Evolutionary conservation across 2,797 vertebrate species (phyloP).

Genomic region (Notoglanidium macrostoma): DNA sequence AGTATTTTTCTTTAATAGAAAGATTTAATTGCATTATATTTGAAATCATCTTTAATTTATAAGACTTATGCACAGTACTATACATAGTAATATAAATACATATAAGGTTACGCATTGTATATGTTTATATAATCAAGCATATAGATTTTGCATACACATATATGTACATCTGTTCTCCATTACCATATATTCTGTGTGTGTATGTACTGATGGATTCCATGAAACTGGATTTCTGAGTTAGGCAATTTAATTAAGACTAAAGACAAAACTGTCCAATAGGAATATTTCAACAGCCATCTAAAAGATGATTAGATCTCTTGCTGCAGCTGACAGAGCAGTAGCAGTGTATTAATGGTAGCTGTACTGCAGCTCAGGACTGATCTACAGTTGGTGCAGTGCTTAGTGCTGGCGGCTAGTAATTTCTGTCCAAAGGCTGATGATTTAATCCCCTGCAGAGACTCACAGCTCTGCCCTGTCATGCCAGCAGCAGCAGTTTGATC

Average conservation of each 20-base stretch:
- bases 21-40: no score
- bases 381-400: conserved; percentile 41
- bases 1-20: no score
- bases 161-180: not conserved
- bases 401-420: conserved; percentile 27
- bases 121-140: not conserved
- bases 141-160: not conserved
- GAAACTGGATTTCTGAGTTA: not conserved
- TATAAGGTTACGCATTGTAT: not conserved
- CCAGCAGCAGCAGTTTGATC: conserved; percentile 43
- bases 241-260: not conserved
- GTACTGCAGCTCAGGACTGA: conserved; percentile 6
- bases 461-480: conserved; percentile 52
- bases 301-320: not conserved
- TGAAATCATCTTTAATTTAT: no score
- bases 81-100: not conserved
- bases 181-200: not conserved
- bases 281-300: conserved; percentile 7
- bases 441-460: conserved; percentile 54
- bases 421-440: conserved; percentile 39
- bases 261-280: not conserved
- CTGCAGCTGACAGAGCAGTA: conserved; percentile 9
- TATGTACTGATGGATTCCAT: not conserved
- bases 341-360: conserved; percentile 1
- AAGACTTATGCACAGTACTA: no score